A percentile compares a stretch with the other conserved stretches of the same genome.
These are phyloP conservation scores for Eristalis pertinax DNA, from an alignment of 2,888 invertebrate genomes.

Conservation along the genomic window DNA sequence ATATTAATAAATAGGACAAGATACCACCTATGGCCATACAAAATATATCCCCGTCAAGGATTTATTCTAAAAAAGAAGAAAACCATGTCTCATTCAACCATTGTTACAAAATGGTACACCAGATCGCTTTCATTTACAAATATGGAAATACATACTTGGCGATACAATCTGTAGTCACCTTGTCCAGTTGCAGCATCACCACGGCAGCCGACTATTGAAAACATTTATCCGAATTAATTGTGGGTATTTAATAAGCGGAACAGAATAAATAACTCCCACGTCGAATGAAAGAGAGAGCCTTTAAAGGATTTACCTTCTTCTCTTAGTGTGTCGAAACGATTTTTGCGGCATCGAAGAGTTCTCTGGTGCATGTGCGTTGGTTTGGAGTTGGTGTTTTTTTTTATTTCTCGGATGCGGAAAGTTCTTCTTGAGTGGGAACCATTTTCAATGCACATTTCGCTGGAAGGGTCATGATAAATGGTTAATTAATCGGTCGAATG, in stretches of 20 bases:
- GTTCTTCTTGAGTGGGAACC: background rate
- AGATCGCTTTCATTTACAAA: conserved; percentile 5
- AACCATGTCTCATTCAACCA: conserved; percentile 4
- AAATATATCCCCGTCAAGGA: background rate
- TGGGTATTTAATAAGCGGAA: conserved; percentile 55
- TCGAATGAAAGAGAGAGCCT: conserved; percentile 44
- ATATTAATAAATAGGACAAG: background rate
- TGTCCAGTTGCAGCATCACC: background rate
- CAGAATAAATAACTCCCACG: conserved; percentile 63
- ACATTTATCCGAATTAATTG: conserved; percentile 63
- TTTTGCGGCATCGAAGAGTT: conserved; percentile 52
- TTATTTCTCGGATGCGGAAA: conserved; percentile 10
- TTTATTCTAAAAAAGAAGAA: background rate
- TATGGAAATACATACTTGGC: conserved; percentile 24
- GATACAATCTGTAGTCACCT: conserved; percentile 6
- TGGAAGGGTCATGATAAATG: conserved; percentile 49
- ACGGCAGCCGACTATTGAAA: conserved; percentile 23
- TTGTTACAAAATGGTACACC: conserved; percentile 9
- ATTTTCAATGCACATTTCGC: conserved; percentile 26
- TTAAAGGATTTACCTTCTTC: conserved; percentile 43
- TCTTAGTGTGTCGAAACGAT: conserved; percentile 52
- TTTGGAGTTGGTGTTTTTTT: background rate
- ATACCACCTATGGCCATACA: background rate
- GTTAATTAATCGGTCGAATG: conserved; percentile 47
- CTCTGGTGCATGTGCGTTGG: conserved; percentile 7